Evolutionary conservation across 2,113 vertebrate species (phyloP).

Genomic region (Poicephalus meyeri): DNA sequence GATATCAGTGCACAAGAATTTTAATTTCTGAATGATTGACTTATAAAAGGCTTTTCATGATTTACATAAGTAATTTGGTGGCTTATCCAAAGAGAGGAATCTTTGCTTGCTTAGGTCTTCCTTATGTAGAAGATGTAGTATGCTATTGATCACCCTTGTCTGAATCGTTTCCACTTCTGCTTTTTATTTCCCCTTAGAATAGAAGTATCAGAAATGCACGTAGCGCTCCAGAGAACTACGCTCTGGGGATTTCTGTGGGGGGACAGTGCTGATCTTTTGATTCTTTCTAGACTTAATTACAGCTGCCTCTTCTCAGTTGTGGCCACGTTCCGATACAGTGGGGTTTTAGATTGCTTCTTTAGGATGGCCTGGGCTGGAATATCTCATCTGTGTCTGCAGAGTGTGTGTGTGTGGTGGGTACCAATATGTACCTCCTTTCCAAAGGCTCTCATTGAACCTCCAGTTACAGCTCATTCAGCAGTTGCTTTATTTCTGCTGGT

Average conservation of each 20-base stretch:
- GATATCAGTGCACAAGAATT: neutral
- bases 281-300: neutral
- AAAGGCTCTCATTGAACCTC: neutral
- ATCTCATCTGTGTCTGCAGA: neutral
- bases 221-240: neutral
- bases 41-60: neutral
- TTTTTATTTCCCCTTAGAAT: neutral
- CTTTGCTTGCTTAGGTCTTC: neutral
- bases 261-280: neutral
- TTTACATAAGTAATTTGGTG: neutral
- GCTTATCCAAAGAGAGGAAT: neutral
- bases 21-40: neutral
- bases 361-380: neutral
- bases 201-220: neutral
- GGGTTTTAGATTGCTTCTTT: neutral
- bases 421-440: rapidly evolving
- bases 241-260: neutral
- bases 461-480: neutral
- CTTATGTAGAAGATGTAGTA: neutral
- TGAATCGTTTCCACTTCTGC: neutral
- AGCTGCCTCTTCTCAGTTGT: neutral
- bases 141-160: neutral
- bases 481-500: neutral
- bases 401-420: too few relatives aligned
- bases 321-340: neutral